phyloP scores from a whole-genome alignment of 2,113 vertebrate genomes.

The Aviceda subcristata region DNA sequence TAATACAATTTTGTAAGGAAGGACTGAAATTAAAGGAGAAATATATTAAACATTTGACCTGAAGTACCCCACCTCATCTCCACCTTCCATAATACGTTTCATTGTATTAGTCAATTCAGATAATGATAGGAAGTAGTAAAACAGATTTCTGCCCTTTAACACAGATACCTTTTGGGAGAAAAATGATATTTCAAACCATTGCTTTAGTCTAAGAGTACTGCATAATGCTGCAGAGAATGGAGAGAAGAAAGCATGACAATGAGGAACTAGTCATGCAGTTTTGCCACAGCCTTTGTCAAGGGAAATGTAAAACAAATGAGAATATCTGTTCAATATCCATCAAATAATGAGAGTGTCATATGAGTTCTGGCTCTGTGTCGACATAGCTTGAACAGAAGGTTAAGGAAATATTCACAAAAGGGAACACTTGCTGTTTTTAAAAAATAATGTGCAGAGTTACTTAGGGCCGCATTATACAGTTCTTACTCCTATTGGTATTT shows the following conservation, averaged over 20 bases:
- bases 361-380: background rate
- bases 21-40: background rate
- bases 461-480: background rate
- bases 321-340: background rate
- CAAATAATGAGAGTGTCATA: background rate
- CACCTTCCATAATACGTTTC: background rate
- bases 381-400: background rate
- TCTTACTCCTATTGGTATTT: background rate
- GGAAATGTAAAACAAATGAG: slow-evolving; percentile 7
- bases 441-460: background rate
- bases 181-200: background rate
- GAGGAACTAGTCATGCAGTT: background rate
- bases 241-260: background rate
- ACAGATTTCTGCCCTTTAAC: background rate
- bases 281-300: background rate
- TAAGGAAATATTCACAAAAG: background rate
- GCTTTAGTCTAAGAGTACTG: background rate
- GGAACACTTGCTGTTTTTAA: rapidly evolving
- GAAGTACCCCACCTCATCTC: background rate
- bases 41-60: background rate
- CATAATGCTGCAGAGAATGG: background rate
- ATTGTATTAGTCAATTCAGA: background rate
- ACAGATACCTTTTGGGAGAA: background rate
- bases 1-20: background rate
- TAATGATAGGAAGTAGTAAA: background rate